These are phyloP conservation scores for Verasper variegatus DNA, from an alignment of 2,113 vertebrate species.

Conservation along the genomic window DNA sequence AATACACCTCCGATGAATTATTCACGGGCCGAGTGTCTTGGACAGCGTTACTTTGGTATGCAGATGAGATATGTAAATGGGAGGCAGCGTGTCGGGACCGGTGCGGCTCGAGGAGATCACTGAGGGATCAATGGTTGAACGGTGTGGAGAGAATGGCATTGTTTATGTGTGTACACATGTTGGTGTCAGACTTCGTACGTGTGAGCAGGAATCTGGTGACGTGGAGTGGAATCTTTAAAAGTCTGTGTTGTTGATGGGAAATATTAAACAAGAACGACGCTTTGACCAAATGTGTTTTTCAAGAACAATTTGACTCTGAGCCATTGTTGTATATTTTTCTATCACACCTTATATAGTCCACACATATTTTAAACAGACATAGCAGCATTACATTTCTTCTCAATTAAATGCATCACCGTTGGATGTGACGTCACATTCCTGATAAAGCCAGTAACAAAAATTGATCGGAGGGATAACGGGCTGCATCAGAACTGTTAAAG, in stretches of 20 bases:
- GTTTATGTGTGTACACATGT: constrained; percentile 62
- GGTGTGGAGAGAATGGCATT: constrained; percentile 28
- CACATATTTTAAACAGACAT: background rate
- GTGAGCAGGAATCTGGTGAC: background rate
- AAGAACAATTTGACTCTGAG: background rate
- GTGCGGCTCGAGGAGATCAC: constrained; percentile 57
- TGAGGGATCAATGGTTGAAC: constrained; percentile 62
- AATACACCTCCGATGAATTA: constrained; percentile 64
- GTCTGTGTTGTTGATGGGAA: background rate
- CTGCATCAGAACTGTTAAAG: background rate
- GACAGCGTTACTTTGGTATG: constrained; percentile 71
- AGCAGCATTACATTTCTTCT: background rate
- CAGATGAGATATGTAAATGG: constrained; percentile 67
- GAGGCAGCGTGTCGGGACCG: constrained; percentile 47
- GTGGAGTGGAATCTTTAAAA: background rate
- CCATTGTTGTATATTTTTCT: no score
- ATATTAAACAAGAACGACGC: background rate
- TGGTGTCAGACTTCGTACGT: constrained; percentile 29
- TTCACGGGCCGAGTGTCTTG: constrained; percentile 55
- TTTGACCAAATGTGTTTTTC: constrained; percentile 12
- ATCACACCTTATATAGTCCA: background rate
- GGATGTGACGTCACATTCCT: no score
- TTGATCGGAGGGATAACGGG: no score
- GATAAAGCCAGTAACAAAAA: no score
- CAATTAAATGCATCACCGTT: background rate